These are phyloP conservation scores for Ctenopoma multispine DNA, from an alignment of 2,797 vertebrate species.

Conservation along the genomic window DNA sequence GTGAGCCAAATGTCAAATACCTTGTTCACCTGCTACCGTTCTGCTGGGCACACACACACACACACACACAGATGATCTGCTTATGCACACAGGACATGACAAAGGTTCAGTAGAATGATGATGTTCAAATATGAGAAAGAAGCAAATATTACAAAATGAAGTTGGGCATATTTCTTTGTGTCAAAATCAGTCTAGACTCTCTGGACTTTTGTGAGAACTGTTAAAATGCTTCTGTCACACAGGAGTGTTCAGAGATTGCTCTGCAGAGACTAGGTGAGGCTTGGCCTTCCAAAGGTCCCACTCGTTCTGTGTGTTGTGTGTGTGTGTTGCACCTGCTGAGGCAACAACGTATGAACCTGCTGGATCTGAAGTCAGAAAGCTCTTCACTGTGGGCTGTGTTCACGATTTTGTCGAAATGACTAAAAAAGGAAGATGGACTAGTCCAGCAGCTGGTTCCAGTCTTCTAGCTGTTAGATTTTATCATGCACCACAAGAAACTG, in stretches of 20 bases:
- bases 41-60: slow-evolving; percentile 12
- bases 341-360: neutral
- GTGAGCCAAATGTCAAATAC: slow-evolving; percentile 70
- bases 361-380: slow-evolving; percentile 6
- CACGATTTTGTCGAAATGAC: slow-evolving; percentile 15
- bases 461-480: slow-evolving; percentile 42
- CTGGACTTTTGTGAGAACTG: slow-evolving; percentile 1
- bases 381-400: neutral
- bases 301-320: neutral
- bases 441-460: slow-evolving; percentile 29
- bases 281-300: neutral
- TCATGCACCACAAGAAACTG: slow-evolving; percentile 10
- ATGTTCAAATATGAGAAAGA: neutral
- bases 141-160: neutral
- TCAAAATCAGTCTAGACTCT: neutral
- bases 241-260: slow-evolving; percentile 29
- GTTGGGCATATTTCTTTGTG: too few relatives aligned
- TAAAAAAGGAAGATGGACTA: slow-evolving; percentile 29
- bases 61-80: slow-evolving; percentile 20
- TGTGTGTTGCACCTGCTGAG: slow-evolving; percentile 33
- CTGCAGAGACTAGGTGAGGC: slow-evolving; percentile 23
- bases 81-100: slow-evolving; percentile 30
- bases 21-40: slow-evolving; percentile 70
- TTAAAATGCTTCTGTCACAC: slow-evolving; percentile 8
- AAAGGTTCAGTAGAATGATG: neutral